Evolutionary conservation across 2,113 vertebrate species (phyloP).

Genomic region (Chionomys nivalis): DNA sequence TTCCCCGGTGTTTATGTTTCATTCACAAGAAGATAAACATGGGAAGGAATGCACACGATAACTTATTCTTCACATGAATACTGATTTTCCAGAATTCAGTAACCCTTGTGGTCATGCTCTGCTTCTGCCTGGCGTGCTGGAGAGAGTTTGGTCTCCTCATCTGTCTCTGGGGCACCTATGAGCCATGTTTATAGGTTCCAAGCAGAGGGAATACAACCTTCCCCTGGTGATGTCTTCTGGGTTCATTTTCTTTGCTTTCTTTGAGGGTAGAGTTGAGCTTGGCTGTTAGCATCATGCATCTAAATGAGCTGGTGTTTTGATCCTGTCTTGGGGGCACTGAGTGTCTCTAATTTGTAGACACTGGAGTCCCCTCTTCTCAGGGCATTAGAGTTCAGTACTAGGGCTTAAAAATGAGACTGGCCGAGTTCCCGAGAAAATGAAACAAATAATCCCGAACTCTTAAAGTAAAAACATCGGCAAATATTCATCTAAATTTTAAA

Average conservation of each 20-base stretch:
- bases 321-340: background rate
- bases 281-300: background rate
- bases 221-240: background rate
- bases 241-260: background rate
- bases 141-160: background rate
- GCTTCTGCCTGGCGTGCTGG: background rate
- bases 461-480: background rate
- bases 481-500: background rate
- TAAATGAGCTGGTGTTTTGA: background rate
- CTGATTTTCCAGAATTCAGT: background rate
- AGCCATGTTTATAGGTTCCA: background rate
- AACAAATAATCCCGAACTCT: background rate
- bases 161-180: background rate
- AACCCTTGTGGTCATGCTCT: too few species aligned
- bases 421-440: background rate
- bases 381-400: background rate
- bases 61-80: background rate
- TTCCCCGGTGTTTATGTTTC: background rate
- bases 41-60: background rate
- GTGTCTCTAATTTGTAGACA: background rate
- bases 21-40: background rate
- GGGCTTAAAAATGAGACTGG: background rate
- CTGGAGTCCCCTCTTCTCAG: background rate
- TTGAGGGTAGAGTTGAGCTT: background rate
- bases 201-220: too few species aligned